phyloP scores from a whole-genome alignment of 2,113 vertebrate genomes.

The Balaenoptera acutorostrata region DNA sequence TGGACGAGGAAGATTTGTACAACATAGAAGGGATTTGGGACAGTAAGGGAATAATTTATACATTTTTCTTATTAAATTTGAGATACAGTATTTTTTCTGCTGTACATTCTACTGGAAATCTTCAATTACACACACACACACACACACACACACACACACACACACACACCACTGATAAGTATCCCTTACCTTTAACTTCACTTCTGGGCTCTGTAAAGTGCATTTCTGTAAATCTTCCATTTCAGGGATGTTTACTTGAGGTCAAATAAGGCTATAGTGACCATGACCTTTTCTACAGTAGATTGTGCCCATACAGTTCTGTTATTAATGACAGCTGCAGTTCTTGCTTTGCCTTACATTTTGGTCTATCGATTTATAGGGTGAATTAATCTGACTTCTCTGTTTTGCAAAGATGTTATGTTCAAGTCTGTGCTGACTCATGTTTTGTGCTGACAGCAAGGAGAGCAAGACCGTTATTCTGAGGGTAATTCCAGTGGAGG shows the following conservation, averaged over 20 bases:
- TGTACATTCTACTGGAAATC: background rate
- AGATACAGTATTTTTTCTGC: background rate
- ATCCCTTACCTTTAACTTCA: background rate
- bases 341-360: background rate
- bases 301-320: background rate
- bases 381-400: slow-evolving; percentile 10
- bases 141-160: too few relatives aligned
- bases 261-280: background rate
- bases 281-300: background rate
- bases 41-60: background rate
- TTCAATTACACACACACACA: background rate
- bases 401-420: slow-evolving; percentile 46
- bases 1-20: background rate
- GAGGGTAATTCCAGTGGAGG: background rate
- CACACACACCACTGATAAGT: background rate
- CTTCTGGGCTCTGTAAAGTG: background rate
- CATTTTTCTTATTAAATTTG: background rate
- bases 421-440: slow-evolving; percentile 54
- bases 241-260: background rate
- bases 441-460: background rate
- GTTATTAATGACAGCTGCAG: background rate
- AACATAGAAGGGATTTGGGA: background rate
- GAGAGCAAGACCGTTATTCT: background rate
- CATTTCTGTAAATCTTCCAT: background rate
- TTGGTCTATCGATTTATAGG: slow-evolving; percentile 33